phyloP scores from a whole-genome alignment of 1,140 invertebrate species.

The Subanguina moxae region DNA sequence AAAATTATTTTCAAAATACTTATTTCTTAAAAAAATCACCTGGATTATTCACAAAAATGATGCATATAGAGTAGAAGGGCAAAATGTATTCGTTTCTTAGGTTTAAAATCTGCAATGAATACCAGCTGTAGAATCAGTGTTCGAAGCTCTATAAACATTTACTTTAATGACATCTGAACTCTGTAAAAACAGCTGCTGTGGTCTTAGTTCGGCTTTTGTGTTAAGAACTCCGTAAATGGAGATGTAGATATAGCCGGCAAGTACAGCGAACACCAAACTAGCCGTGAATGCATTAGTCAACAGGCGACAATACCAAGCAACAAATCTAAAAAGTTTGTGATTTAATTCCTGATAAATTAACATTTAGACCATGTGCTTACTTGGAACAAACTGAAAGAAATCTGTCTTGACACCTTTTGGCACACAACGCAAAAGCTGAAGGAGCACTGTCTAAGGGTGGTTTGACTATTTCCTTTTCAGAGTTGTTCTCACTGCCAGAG shows the following conservation, averaged over 20 bases:
- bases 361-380: background rate
- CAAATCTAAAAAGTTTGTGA: conserved; percentile 31
- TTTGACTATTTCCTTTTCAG: background rate
- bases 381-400: conserved; percentile 1
- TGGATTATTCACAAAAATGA: conserved; percentile 57
- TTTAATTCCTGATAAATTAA: background rate
- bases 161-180: conserved; percentile 50
- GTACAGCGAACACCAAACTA: conserved; percentile 31
- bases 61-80: conserved; percentile 51
- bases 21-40: background rate
- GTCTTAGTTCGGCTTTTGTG: conserved; percentile 53
- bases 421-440: background rate
- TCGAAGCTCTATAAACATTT: background rate
- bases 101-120: conserved; percentile 44
- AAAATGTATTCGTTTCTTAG: conserved; percentile 53
- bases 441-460: background rate
- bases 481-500: background rate
- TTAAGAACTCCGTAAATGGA: conserved; percentile 48
- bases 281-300: conserved; percentile 46
- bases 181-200: conserved; percentile 52
- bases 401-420: conserved; percentile 2
- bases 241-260: conserved; percentile 52
- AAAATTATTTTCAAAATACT: too few relatives aligned
- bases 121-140: background rate
- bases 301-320: conserved; percentile 44